Percentiles rank a stretch among this genome's conserved stretches.
Evolutionary conservation across 2,888 invertebrate species (phyloP).

Genomic region (Didymodactylos carnosus): DNA sequence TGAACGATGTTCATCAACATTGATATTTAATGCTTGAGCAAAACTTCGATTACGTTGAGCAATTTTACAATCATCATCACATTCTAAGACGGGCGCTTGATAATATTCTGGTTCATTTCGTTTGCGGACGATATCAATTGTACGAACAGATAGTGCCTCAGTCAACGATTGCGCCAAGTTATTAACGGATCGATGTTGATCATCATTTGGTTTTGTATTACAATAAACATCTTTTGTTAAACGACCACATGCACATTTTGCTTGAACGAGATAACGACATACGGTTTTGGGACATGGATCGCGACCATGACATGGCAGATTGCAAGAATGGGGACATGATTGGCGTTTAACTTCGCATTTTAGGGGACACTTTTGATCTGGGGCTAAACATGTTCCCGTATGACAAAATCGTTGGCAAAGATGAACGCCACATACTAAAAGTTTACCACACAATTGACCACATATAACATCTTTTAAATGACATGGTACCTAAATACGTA

Average conservation of each 20-base stretch:
- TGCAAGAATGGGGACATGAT: constrained; percentile 8
- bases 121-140: constrained; percentile 5
- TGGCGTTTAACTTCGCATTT: neutral
- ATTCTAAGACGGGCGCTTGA: neutral
- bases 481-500: neutral
- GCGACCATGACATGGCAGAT: neutral
- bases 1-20: neutral
- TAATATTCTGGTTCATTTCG: neutral
- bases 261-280: constrained; percentile 2
- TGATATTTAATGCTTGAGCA: neutral
- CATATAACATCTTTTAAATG: constrained; percentile 11
- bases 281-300: neutral
- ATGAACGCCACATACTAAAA: constrained; percentile 1
- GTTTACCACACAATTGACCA: constrained; percentile 8
- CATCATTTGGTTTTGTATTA: neutral
- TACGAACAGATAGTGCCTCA: constrained; percentile 4
- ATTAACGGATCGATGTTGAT: no score
- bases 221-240: constrained; percentile 6
- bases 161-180: constrained; percentile 2
- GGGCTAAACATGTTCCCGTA: neutral
- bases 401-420: constrained; percentile 5
- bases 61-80: constrained; percentile 11
- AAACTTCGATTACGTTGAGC: constrained; percentile 8
- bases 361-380: constrained; percentile 3
- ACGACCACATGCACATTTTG: constrained; percentile 9